Evolutionary conservation across 2,797 vertebrate species (phyloP), one percentile per base, ranked within the genome.

Genomic region (Ataeniobius toweri): DNA sequence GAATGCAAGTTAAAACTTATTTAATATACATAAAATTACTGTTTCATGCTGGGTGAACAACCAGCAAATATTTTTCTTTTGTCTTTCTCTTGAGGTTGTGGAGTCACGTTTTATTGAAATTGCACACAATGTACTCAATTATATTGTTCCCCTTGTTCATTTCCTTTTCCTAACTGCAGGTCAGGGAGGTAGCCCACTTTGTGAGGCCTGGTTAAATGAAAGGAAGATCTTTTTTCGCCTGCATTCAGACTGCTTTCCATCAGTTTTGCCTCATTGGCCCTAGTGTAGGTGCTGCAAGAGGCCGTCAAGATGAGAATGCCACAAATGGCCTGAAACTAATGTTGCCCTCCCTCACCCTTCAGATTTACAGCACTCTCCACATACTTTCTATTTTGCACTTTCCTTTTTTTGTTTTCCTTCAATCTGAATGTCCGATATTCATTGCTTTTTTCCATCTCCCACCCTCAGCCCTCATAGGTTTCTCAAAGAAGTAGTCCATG

Each of bases 321-420:
- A 87, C 92, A 93, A 94, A 94, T 94, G 93, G 89, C 85, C 90
- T 93, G 92, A 93, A 91, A 93, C 92, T 92, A 94, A 94, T 92
- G 93, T 91, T 88, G 90, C 86, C 88, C 92, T 90, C 85, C 70
- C 84, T 91, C 90, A 89, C 85, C 88, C 81, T 1, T 39, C 69
- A 89, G 89, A 92, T 92, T 92, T 92, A 92, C 90, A 90, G 78
- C 85, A 73, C 83, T 86, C 86, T 84, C 79, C 53, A 69, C 86
- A 87, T 75, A 86, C 74, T 80, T 81, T 83, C 68, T 58, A 80
- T 88, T 88, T 83, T 83, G 70, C 46, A 55, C 53, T 71, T 76
- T 14, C 12, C 39, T 73, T 48, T 61, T 71, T 69, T 46, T 85
- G 71, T n/a, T 72, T 68, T 18, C 79, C 71, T 72, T 28, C 85